Conservation (phyloP, 1,140 invertebrate species). For the Dinoponera quadriceps region DNA sequence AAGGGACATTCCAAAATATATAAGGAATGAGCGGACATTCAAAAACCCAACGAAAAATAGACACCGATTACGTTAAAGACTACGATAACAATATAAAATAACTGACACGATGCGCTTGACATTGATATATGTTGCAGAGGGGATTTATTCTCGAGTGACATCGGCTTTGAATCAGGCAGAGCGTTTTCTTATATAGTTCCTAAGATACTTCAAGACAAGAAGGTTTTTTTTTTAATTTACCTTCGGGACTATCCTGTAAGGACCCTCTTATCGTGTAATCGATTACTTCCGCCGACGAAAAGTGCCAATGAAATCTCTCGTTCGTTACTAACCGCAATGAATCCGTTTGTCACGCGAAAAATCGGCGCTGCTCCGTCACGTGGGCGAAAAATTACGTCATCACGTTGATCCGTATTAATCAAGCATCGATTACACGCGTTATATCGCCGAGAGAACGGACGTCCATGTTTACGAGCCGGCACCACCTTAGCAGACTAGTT, state of each 20-base stretch:
- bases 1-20: too few species aligned
- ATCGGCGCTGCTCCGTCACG: not conserved
- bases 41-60: conserved; percentile 30
- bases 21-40: conserved; percentile 58
- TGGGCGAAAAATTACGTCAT: conserved; percentile 12
- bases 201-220: too few species aligned
- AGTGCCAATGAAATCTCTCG: not conserved
- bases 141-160: too few species aligned
- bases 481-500: conserved; percentile 70
- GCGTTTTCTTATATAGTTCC: too few species aligned
- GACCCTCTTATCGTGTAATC: not conserved
- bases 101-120: too few species aligned
- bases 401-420: conserved; percentile 34
- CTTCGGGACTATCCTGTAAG: not conserved
- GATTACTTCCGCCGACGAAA: not conserved
- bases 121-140: too few species aligned
- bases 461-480: conserved; percentile 18
- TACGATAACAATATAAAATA: too few species aligned
- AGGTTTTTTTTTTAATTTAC: not conserved
- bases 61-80: not conserved
- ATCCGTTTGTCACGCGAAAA: not conserved
- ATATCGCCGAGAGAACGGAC: conserved; percentile 16
- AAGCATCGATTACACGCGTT: not conserved
- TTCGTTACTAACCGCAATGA: not conserved
- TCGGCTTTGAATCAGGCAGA: too few species aligned